These are phyloP conservation scores for Trichogramma evanescens DNA, from an alignment of 2,888 invertebrate genomes.

Conservation along the genomic window DNA sequence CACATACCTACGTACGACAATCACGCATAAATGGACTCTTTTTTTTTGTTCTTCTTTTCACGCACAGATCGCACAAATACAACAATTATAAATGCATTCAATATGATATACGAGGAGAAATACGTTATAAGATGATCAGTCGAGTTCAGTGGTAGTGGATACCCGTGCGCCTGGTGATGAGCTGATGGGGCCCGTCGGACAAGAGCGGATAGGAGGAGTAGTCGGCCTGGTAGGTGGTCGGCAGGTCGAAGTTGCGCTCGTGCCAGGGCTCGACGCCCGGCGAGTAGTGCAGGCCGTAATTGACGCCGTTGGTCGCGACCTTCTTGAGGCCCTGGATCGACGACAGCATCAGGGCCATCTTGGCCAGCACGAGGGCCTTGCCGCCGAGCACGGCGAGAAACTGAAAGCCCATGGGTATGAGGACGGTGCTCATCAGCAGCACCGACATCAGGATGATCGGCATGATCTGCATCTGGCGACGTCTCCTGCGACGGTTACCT, in stretches of 20 bases:
- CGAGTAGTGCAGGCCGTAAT: constrained; percentile 67
- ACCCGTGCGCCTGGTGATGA: not conserved
- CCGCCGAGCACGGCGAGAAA: constrained; percentile 75
- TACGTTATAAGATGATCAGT: no score
- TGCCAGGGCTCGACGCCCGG: constrained; percentile 47
- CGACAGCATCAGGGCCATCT: constrained; percentile 72
- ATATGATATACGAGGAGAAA: no score
- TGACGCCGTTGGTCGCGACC: constrained; percentile 66
- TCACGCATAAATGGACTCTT: no score
- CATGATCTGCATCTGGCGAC: constrained; percentile 60
- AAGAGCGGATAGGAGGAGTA: no score
- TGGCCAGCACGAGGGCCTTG: constrained; percentile 71
- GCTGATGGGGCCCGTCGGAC: not conserved
- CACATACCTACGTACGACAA: no score
- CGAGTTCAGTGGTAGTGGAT: no score
- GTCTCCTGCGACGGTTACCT: constrained; percentile 47
- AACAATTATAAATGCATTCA: no score
- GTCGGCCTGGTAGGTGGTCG: not conserved
- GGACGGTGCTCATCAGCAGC: constrained; percentile 66
- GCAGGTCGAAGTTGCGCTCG: constrained; percentile 32
- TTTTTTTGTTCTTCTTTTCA: no score
- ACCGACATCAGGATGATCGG: constrained; percentile 74
- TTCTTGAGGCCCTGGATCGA: constrained; percentile 75
- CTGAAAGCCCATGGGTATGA: constrained; percentile 78
- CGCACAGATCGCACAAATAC: no score